Percentiles rank a stretch among this genome's conserved stretches.
These are phyloP conservation scores for Serilophus lunatus DNA, from an alignment of 2,113 vertebrate genomes.

Conservation along the genomic window DNA sequence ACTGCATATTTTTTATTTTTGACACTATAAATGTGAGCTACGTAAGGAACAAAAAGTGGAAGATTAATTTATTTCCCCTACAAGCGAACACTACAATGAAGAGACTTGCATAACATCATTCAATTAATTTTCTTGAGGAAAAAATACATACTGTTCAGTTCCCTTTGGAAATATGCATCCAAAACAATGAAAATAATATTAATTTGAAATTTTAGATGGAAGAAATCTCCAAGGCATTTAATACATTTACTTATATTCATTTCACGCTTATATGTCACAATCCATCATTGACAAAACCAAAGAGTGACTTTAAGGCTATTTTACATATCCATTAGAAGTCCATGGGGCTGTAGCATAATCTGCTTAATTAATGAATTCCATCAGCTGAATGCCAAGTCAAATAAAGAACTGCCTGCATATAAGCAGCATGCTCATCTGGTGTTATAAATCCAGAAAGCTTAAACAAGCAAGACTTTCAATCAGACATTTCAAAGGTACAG, in stretches of 20 bases:
- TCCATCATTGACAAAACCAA: not conserved
- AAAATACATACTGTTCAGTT: not conserved
- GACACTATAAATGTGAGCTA: not conserved
- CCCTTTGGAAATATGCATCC: constrained; percentile 18
- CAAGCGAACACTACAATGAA: not conserved
- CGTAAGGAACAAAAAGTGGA: not conserved
- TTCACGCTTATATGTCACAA: not conserved
- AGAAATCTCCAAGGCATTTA: constrained; percentile 22
- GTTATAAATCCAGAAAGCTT: not conserved
- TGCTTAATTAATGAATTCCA: constrained; percentile 49
- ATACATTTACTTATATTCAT: constrained; percentile 27
- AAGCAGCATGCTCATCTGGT: not conserved
- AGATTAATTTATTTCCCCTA: not conserved
- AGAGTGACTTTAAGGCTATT: constrained; percentile 16
- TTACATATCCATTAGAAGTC: constrained; percentile 21
- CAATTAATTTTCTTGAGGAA: not conserved
- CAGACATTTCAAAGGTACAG: not conserved
- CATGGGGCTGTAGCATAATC: constrained; percentile 4
- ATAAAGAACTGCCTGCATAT: not conserved
- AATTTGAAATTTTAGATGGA: not conserved
- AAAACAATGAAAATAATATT: not conserved
- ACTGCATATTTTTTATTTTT: not conserved
- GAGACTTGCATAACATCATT: not conserved
- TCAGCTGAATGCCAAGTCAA: constrained; percentile 37
- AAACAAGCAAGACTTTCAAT: not conserved